Evolutionary conservation across 2,797 vertebrate species (phyloP), one percentile per base, ranked within the genome.

Genomic region (Melanotaenia trifasciata): DNA sequence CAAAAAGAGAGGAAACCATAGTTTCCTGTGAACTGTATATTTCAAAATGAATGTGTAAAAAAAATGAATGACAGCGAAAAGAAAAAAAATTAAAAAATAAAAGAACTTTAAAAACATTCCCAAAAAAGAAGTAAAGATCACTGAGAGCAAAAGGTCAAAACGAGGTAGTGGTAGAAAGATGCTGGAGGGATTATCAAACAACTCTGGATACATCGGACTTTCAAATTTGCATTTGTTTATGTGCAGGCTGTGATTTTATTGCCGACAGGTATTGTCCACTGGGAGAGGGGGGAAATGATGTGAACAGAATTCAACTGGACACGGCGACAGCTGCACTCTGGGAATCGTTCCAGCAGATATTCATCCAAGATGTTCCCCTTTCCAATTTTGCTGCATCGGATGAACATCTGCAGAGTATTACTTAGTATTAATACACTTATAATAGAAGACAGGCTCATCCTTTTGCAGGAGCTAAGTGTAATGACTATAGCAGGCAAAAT

Each of bases 321-420:
- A 83, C 72, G 53, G 84, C 76, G 85, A 92, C 91, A 92, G 90
- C 92, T 93, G 92, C 87, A 86, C 88, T 90, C 90, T 86, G 89
- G 92, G 93, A 93, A 89, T 22, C 16, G 53, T 86, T 93, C 92
- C 93, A 93, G 81, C 69, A 40, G 73, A 88, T 87, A 91, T 86
- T 84, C 88, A 73, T 87, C 87, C 89, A 91, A 92, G 90, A 93
- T 91, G 90, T 88, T 89, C 82, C 53, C 82, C 75, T 79, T 74
- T 74, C 85, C 69, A 67, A 74, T 78, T 92, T 89, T 78, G 87
- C 84, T 82, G 90, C 89, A 76, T 83, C 63, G 58, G 71, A 81
- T 59, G 78, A 91, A 92, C 93, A 93, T 93, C 92, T 93, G 92
- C 88, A 84, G 79, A 72, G 83, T 70, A 91, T 92, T 92, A 91